These are phyloP conservation scores for Scaptomyza tumidula DNA, from an alignment of 2,888 invertebrate species.

Conservation along the genomic window DNA sequence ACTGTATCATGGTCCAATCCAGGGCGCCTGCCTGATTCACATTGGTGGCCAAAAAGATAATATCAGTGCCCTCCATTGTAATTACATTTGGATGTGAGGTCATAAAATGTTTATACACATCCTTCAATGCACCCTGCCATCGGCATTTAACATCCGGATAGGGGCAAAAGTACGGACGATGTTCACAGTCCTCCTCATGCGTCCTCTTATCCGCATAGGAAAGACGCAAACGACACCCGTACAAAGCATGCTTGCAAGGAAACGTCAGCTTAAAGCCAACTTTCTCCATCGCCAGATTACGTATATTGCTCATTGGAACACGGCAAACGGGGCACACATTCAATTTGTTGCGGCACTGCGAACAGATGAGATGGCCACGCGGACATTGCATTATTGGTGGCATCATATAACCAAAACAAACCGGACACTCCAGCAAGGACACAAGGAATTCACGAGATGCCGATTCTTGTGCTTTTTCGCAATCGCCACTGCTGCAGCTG, in stretches of 20 bases:
- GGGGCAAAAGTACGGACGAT: conserved; percentile 99
- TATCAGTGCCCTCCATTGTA: conserved; percentile 99
- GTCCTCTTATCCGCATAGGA: conserved; percentile 98
- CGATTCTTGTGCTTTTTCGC: conserved; percentile 36
- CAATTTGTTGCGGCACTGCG: conserved; percentile 97
- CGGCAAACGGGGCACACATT: conserved; percentile 99
- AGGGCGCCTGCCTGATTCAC: conserved; percentile 99
- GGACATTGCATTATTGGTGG: conserved; percentile 99
- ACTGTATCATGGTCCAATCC: conserved; percentile 99
- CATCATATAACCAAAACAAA: conserved; percentile 99
- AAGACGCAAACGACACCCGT: conserved; percentile 95
- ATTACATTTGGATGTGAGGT: conserved; percentile 98
- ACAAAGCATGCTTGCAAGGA: conserved; percentile 98
- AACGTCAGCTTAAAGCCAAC: conserved; percentile 99
- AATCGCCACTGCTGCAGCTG: conserved; percentile 18
- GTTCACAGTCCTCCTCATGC: conserved; percentile 99
- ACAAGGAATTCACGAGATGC: conserved; percentile 51
- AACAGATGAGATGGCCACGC: conserved; percentile 99
- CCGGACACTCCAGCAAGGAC: conserved; percentile 97
- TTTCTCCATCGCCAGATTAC: conserved; percentile 99
- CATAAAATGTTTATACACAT: conserved; percentile 99
- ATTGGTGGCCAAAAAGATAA: conserved; percentile 99
- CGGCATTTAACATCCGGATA: conserved; percentile 99
- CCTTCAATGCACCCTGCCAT: conserved; percentile 99
- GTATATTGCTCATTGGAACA: conserved; percentile 97